Percentiles rank a stretch among this genome's conserved stretches.
These are phyloP conservation scores for Thryonomys swinderianus DNA, from an alignment of 2,113 vertebrate genomes.

Conservation along the genomic window DNA sequence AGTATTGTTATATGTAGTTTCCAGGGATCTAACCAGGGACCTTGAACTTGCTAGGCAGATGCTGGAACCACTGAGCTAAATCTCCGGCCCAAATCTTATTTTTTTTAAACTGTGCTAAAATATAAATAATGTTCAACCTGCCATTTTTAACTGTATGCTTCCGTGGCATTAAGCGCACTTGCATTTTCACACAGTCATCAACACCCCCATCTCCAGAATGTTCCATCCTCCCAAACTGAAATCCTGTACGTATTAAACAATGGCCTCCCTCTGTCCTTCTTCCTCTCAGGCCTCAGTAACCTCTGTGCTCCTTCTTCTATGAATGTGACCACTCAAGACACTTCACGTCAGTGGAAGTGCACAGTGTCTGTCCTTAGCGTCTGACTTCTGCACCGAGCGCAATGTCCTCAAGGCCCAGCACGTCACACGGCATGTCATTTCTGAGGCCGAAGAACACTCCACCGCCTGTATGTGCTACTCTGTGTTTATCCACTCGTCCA, in stretches of 20 bases:
- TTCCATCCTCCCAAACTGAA: background rate
- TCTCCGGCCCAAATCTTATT: too few relatives aligned
- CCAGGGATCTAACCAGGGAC: too few relatives aligned
- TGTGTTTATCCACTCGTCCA: background rate
- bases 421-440: background rate
- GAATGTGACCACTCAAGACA: background rate
- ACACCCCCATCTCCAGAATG: background rate
- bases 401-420: background rate
- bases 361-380: background rate
- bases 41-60: too few relatives aligned
- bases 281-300: background rate
- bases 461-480: background rate
- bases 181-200: background rate
- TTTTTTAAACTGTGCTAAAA: constrained; percentile 16
- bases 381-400: background rate
- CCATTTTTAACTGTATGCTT: background rate
- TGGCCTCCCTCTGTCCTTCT: too few relatives aligned
- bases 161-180: background rate
- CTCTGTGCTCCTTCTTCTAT: background rate
- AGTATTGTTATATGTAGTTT: too few relatives aligned
- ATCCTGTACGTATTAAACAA: background rate
- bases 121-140: background rate
- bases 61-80: too few relatives aligned
- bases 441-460: background rate
- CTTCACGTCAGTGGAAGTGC: background rate